Conservation (phyloP, 2,113 vertebrate genomes). For the human (Homo sapiens) region GRCh38 chr2:122107501-122108000, state of each 20-base stretch:
- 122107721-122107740: conserved; percentile 21
- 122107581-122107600: neutral
- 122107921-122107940: conserved; percentile 22
- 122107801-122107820: neutral
- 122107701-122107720: neutral
- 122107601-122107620: neutral
- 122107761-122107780: neutral
- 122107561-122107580: neutral
- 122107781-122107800: neutral
- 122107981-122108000: neutral
- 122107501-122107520: neutral
- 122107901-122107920: conserved; percentile 47
- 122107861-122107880: neutral
- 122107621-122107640: neutral
- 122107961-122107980: neutral
- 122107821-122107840: conserved; percentile 47
- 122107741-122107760: conserved; percentile 15
- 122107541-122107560: neutral
- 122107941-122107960: neutral
- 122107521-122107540: neutral
- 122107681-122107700: neutral
- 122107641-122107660: neutral
- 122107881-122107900: conserved; percentile 50
- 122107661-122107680: neutral
- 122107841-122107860: neutral